Percentiles rank a stretch among this genome's conserved stretches.
Evolutionary conservation across 2,888 invertebrate genomes (phyloP).

Genomic region (Gonocerus acuteangulatus): DNA sequence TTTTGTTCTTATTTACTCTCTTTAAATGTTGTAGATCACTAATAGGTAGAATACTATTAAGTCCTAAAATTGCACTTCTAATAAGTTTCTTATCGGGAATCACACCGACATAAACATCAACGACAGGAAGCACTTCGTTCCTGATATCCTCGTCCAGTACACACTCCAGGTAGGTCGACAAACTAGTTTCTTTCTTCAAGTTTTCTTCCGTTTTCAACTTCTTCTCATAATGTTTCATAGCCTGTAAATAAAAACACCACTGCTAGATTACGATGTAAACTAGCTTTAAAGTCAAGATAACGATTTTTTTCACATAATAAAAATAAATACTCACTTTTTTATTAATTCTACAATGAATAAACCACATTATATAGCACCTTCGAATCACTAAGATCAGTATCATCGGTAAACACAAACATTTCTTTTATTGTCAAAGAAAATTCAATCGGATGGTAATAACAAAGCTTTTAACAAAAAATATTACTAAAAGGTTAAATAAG

Average conservation of each 20-base stretch:
- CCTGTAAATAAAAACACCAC: conserved; percentile 8
- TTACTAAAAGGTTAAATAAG: too few relatives aligned
- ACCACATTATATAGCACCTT: too few relatives aligned
- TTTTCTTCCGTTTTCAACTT: neutral
- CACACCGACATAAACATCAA: conserved; percentile 54
- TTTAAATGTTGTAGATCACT: conserved; percentile 62
- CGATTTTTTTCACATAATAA: neutral
- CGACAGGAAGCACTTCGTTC: conserved; percentile 46
- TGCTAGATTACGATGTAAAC: neutral
- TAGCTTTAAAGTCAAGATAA: neutral
- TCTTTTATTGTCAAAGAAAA: too few relatives aligned
- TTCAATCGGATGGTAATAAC: too few relatives aligned
- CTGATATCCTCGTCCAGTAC: conserved; percentile 52
- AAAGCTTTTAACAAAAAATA: too few relatives aligned
- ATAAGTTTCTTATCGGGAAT: conserved; percentile 55
- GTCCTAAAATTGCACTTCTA: conserved; percentile 53
- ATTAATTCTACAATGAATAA: neutral
- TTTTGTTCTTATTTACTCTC: conserved; percentile 52
- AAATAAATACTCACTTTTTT: neutral
- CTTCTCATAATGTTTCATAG: conserved; percentile 5
- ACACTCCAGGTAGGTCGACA: conserved; percentile 41
- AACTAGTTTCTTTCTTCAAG: neutral
- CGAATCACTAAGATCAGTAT: too few relatives aligned
- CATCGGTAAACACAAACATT: too few relatives aligned
- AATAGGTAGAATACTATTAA: conserved; percentile 55